Evolutionary conservation across 1,140 invertebrate species (phyloP).

Genomic region (Nasonia longicornis): DNA sequence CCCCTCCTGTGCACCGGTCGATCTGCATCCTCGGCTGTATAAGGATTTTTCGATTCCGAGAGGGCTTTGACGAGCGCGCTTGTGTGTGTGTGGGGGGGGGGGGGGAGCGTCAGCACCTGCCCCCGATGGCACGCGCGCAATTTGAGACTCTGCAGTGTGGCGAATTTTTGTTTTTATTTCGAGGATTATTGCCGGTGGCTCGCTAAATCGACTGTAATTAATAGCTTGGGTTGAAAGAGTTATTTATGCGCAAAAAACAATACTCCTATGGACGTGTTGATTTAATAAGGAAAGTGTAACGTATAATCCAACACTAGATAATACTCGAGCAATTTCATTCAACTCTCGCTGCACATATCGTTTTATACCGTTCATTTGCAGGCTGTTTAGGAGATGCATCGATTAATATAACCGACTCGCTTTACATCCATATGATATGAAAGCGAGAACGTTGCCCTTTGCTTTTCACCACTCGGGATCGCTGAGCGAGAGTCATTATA

Average conservation of each 20-base stretch:
- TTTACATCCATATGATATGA: neutral
- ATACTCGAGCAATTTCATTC: slow-evolving; percentile 18
- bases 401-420: slow-evolving; percentile 22
- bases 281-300: neutral
- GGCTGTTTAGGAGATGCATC: neutral
- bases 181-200: neutral
- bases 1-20: neutral
- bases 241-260: no score
- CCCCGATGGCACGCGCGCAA: neutral
- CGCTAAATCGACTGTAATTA: no score
- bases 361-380: neutral
- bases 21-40: neutral
- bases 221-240: no score
- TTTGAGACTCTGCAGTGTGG: neutral
- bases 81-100: no score
- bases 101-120: neutral
- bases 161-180: neutral
- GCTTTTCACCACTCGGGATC: neutral
- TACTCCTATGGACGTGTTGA: neutral
- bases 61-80: neutral
- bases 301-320: neutral
- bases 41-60: slow-evolving; percentile 3
- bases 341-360: slow-evolving; percentile 20
- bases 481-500: neutral
- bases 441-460: slow-evolving; percentile 16